Evolutionary conservation across 2,113 vertebrate genomes (phyloP), one percentile per base, ranked within the genome.

Genomic region (Callocephalon fimbriatum): DNA sequence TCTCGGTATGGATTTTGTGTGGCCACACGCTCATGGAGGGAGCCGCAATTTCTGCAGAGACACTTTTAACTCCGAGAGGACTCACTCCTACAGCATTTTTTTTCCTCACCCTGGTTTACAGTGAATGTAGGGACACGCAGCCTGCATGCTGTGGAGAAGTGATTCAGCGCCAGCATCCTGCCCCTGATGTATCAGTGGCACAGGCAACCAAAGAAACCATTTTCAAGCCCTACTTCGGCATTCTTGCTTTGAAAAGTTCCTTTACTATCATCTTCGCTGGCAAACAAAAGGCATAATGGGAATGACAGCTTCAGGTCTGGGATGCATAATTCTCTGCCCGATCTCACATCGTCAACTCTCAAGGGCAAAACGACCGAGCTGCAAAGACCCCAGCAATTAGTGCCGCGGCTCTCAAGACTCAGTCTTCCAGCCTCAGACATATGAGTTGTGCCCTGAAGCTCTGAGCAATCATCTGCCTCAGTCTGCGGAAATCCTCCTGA

Each of bases 271-370:
- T 23, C 42, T 72, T 45, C 4, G 4, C 26, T 2, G 10, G 6
- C 17, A 37, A 38, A 35, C 22, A 38, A 15, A 8, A 2, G 51
- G n/a, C 50, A 38, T 4, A 38, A 8, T 0, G 0, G 63, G 38
- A 15, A 12, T 1, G 10, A 8, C 23, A 31, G 59, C 10, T 11
- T 51, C 7, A 4, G 42, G 5, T 29, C 53, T 6, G 26, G 79
- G 42, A 11, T 1, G 0, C 12, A 0, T 5, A 4, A 0, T 5
- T 51, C 35, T 47, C 61, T 47, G 48, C n/a, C 37, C 2, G 0
- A 5, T 47, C 66, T 56, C 54, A 3, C 67, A 45, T 7, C 21
- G 1, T 9, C 13, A 38, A 2, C 14, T 9, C 35, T 16, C 23
- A 20, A 38, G 12, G 5, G 12, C 31, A 22, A 59, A 68, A 27